These are phyloP conservation scores for Dicranocentrus wangi DNA, from an alignment of 2,888 invertebrate genomes.

Conservation along the genomic window DNA sequence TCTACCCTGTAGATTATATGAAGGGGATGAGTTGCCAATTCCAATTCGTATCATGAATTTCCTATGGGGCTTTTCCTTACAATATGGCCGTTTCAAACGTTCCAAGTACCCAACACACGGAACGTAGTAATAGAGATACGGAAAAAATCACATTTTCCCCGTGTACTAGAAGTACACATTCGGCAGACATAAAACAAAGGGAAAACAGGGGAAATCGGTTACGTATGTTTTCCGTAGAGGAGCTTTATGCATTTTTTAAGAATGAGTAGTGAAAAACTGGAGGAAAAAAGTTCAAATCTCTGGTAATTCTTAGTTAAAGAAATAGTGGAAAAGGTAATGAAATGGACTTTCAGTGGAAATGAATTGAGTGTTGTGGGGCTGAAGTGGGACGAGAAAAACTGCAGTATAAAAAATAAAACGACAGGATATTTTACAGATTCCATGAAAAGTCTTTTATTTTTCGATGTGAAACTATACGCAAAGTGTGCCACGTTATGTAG, in stretches of 20 bases:
- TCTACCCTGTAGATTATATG: conserved; percentile 21
- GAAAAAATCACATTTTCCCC: conserved; percentile 13
- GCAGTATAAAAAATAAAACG: not conserved
- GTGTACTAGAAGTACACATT: not conserved
- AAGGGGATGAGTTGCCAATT: conserved; percentile 23
- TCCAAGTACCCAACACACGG: no score
- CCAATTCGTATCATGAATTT: conserved; percentile 27
- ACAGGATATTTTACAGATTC: no score
- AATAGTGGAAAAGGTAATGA: conserved; percentile 5
- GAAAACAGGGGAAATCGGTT: not conserved
- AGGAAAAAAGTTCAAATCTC: conserved; percentile 17
- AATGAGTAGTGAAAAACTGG: not conserved
- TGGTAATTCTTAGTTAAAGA: conserved; percentile 19
- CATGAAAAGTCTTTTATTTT: no score
- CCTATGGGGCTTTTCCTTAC: not conserved
- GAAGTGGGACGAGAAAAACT: not conserved
- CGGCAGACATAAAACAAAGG: conserved; percentile 16
- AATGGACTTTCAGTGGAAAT: conserved; percentile 11
- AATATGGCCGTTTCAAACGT: not conserved
- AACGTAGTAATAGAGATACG: not conserved
- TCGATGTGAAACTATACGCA: no score
- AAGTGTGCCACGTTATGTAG: not conserved
- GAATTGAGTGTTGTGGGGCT: conserved; percentile 13
- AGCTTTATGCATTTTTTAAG: not conserved
- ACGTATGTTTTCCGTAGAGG: not conserved